A percentile compares a stretch with the other conserved stretches of the same genome.
Evolutionary conservation across 2,888 invertebrate genomes (phyloP).

Genomic region (Lydus trimaculatus): DNA sequence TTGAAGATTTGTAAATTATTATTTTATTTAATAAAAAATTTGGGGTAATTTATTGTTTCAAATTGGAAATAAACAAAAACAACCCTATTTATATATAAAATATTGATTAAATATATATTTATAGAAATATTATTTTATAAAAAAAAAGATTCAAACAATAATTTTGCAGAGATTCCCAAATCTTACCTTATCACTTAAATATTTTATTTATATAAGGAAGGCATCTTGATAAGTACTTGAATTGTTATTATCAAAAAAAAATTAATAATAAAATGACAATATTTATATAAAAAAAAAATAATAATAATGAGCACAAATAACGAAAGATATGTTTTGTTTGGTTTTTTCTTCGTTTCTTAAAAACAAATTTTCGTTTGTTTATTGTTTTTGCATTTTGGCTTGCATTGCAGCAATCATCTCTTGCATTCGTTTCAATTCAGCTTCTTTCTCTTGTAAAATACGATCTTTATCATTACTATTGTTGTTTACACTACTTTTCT

Average conservation of each 20-base stretch:
- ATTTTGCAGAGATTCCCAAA: neutral
- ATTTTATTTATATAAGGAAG: neutral
- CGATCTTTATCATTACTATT: slow-evolving; percentile 84
- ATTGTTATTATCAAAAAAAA: neutral
- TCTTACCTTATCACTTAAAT: neutral
- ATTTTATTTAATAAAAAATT: slow-evolving; percentile 2
- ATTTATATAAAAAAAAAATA: neutral
- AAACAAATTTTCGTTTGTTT: slow-evolving; percentile 4
- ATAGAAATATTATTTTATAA: neutral
- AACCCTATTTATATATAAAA: neutral
- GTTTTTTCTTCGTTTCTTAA: too few species aligned
- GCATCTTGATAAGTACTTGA: neutral
- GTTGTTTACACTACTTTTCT: slow-evolving; percentile 50
- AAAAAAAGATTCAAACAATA: neutral
- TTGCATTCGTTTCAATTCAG: slow-evolving; percentile 92
- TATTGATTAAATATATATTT: neutral
- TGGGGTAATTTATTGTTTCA: neutral
- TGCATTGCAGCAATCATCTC: slow-evolving; percentile 96
- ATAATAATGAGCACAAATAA: slow-evolving; percentile 1
- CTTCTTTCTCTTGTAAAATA: slow-evolving; percentile 89
- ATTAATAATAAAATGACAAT: neutral
- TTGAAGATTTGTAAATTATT: slow-evolving; percentile 4
- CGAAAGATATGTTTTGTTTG: neutral
- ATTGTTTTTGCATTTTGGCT: slow-evolving; percentile 83
- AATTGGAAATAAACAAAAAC: neutral